These are phyloP conservation scores for Mus spicilegus DNA, from an alignment of 2,113 vertebrate genomes.

Conservation along the genomic window DNA sequence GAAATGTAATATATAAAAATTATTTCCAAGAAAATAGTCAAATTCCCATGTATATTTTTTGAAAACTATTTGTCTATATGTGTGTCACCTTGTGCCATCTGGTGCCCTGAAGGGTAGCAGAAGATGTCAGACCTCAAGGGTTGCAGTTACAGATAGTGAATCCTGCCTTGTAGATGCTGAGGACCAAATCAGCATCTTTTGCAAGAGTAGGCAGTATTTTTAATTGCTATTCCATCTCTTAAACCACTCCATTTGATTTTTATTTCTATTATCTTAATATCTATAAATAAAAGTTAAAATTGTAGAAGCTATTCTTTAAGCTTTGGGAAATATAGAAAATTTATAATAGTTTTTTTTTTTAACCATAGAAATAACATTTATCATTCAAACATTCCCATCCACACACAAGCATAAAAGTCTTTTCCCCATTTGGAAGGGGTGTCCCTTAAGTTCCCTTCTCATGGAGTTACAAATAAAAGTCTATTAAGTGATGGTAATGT, in stretches of 20 bases:
- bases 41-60: background rate
- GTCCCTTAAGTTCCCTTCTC: background rate
- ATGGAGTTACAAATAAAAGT: background rate
- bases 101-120: background rate
- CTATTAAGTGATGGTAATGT: background rate
- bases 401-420: background rate
- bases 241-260: background rate
- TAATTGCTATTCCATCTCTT: background rate
- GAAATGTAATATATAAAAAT: background rate
- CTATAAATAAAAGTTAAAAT: background rate
- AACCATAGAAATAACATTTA: background rate
- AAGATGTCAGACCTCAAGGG: background rate
- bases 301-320: background rate
- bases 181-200: too few species aligned
- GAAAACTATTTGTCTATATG: background rate
- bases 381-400: background rate
- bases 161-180: too few species aligned
- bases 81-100: background rate
- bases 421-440: background rate
- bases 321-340: background rate
- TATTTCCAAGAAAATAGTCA: background rate
- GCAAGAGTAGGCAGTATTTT: background rate
- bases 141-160: too few species aligned
- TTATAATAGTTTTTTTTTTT: background rate
- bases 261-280: background rate